Base-by-base conservation (phyloP, 2,797 vertebrate species). In the Margarornis squamiger region DNA sequence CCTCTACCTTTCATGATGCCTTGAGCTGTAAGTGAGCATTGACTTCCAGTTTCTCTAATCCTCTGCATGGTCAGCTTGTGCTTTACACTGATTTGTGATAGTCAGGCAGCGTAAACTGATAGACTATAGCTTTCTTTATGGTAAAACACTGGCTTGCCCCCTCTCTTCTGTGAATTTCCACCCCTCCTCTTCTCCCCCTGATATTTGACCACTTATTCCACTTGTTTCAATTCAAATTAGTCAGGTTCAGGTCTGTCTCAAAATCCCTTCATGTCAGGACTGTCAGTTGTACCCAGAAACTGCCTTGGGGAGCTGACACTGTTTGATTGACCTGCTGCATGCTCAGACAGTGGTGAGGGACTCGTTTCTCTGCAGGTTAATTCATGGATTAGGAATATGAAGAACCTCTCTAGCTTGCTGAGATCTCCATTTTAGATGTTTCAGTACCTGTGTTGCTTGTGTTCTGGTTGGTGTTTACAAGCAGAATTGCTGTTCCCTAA, bases 381-480 rank as follows among this genome's bases (percentile, higher is more conserved):
- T 82, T 48, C 34, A 43, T 43, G 26, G 27, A 15, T 38, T 30
- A 46, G 2, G 65, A 71, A 82, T 59, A 70, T 62, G 38, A 52
- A 58, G 86, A 54, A 62, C n/a, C 62, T n/a, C 39, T 49, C 26
- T 59, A 11, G 14, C 26, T 36, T n/a, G 24, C 66, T 76, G 77
- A 74, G 55, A 19, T 45, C 76, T 91, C 30, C 12, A 46, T 86
- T 75, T 57, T 2, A 43, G 67, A n/a, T 38, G 24, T 23, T 72
- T 41, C 41, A 39, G 57, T 65, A 24, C 36, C 51, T 46, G 58
- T 57, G 58, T 59, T 74, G 14, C 45, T 54, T 11, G 51, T 76
- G 88, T 76, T 92, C 63, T 71, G 21, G 21, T 19, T 65, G 38
- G 57, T 8, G 8, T 89, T 96, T 87, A 94, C 90, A 88, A 93